These are phyloP conservation scores for Gracilinanus agilis DNA, from an alignment of 2,113 vertebrate genomes.

Conservation along the genomic window DNA sequence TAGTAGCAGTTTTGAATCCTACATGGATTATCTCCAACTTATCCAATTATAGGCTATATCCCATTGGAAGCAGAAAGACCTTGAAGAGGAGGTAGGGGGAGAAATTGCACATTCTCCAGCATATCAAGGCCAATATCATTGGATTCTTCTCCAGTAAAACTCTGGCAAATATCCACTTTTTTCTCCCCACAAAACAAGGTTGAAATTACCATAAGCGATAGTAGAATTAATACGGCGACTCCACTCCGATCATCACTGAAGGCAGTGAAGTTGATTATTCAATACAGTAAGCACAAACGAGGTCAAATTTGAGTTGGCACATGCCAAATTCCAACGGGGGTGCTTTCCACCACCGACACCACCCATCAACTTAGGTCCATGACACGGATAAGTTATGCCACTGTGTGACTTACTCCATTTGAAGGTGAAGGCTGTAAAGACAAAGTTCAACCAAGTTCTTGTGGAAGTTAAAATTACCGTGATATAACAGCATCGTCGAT, in stretches of 20 bases:
- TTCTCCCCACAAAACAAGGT: not conserved
- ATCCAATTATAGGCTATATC: not conserved
- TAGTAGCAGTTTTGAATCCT: not conserved
- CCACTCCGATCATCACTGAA: not conserved
- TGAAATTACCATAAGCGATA: not conserved
- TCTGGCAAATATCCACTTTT: not conserved
- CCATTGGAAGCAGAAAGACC: not conserved
- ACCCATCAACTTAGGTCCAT: not conserved
- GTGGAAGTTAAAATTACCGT: not conserved
- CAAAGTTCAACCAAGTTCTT: constrained; percentile 18
- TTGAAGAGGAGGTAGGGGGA: not conserved
- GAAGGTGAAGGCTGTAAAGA: not conserved
- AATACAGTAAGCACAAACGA: not conserved
- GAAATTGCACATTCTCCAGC: not conserved
- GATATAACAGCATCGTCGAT: not conserved
- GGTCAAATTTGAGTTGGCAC: not conserved
- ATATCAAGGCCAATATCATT: not conserved
- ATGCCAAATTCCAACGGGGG: not conserved
- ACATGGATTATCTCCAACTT: not conserved
- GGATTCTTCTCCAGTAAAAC: not conserved
- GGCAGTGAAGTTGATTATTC: not conserved
- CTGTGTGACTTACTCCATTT: not conserved
- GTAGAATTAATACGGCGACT: not conserved
- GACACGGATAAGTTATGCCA: not conserved
- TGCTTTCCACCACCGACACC: not conserved